phyloP scores from a whole-genome alignment of 2,113 vertebrate species.

The Actenoides hombroni region DNA sequence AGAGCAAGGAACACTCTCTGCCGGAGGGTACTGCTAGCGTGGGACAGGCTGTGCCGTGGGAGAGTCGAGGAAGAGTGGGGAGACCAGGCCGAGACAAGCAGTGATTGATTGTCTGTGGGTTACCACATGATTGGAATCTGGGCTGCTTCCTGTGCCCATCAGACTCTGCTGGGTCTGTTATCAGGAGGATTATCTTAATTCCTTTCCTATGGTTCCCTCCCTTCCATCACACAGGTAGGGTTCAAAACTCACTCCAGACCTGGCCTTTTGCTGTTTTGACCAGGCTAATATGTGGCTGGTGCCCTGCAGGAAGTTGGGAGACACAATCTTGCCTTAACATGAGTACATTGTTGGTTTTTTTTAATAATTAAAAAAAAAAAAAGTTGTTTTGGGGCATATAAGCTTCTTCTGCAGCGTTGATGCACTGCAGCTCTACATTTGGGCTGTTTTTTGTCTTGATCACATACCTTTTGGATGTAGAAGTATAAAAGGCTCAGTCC shows the following conservation, averaged over 20 bases:
- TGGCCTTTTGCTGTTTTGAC: fast-evolving
- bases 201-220: fast-evolving
- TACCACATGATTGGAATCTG: fast-evolving
- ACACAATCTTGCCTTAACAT: fast-evolving
- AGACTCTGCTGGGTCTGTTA: fast-evolving
- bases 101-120: background rate
- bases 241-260: background rate
- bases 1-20: fast-evolving
- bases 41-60: fast-evolving
- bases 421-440: fast-evolving
- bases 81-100: fast-evolving
- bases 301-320: background rate
- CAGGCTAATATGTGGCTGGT: fast-evolving
- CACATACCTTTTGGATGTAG: too few species aligned
- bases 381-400: background rate
- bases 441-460: background rate
- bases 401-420: background rate
- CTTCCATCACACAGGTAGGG: fast-evolving
- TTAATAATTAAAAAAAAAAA: too few species aligned
- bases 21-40: fast-evolving
- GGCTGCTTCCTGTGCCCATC: fast-evolving
- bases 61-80: fast-evolving
- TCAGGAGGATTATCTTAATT: fast-evolving
- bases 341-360: background rate
- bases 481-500: background rate